Conservation (phyloP, 2,113 vertebrate species). For the Nanorana parkeri region DNA sequence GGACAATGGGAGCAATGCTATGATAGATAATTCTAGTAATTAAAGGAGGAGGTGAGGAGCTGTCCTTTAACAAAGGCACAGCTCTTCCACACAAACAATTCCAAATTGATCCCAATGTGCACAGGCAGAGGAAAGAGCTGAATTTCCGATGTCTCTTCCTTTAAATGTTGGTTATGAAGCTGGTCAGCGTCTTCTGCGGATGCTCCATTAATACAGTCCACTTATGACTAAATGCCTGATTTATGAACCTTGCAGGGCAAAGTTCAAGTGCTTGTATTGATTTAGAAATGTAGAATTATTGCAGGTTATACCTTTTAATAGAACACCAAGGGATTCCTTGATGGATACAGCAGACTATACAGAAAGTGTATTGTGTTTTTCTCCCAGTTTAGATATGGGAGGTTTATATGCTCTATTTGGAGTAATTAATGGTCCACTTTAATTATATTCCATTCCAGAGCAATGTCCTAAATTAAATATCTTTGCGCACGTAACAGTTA, state of each 20-base stretch:
- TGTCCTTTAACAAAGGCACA: not conserved
- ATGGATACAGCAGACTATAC: not conserved
- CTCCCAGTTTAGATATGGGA: not conserved
- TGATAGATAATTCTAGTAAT: too few relatives aligned
- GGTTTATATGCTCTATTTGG: not conserved
- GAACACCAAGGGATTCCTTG: constrained; percentile 31
- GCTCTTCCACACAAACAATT: constrained; percentile 18
- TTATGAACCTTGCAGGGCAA: constrained; percentile 34
- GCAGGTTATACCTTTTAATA: constrained; percentile 49
- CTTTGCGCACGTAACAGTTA: not conserved
- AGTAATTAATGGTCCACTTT: not conserved
- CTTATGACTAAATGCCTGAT: constrained; percentile 46
- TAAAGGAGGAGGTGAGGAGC: too few relatives aligned
- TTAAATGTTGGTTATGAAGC: constrained; percentile 15
- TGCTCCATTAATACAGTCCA: constrained; percentile 30
- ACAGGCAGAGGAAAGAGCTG: not conserved
- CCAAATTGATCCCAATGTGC: constrained; percentile 41
- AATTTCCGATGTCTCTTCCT: constrained; percentile 11
- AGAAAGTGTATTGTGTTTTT: not conserved
- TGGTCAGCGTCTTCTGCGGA: constrained; percentile 14
- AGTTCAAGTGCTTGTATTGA: constrained; percentile 54
- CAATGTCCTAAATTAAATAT: not conserved
- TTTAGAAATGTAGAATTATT: constrained; percentile 47
- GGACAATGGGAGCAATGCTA: too few relatives aligned
- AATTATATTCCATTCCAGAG: not conserved